phyloP scores from a whole-genome alignment of 2,888 invertebrate species.

The Agonopterix alstromeriana region DNA sequence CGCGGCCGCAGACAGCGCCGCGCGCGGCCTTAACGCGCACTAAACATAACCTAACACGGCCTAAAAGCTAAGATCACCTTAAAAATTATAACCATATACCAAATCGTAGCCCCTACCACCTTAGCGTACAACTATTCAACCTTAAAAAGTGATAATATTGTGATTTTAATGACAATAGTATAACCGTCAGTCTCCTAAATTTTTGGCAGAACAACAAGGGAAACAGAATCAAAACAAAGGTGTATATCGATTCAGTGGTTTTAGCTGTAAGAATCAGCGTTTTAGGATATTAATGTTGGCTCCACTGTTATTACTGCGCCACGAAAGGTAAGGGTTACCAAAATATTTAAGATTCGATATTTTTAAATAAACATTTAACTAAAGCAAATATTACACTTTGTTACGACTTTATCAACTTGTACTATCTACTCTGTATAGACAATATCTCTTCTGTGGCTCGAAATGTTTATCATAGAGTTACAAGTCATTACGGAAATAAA shows the following conservation, averaged over 20 bases:
- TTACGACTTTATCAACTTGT: too few species aligned
- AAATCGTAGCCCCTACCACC: neutral
- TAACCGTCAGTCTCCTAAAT: neutral
- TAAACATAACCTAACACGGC: conserved; percentile 50
- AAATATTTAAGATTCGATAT: too few species aligned
- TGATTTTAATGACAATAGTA: neutral
- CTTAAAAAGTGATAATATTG: neutral
- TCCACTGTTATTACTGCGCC: too few species aligned
- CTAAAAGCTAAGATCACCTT: conserved; percentile 1
- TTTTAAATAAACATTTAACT: too few species aligned
- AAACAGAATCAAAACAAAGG: conserved; percentile 55
- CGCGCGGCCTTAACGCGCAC: conserved; percentile 42
- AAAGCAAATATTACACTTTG: too few species aligned
- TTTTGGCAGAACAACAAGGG: conserved; percentile 28
- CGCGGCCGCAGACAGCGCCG: conserved; percentile 56
- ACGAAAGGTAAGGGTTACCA: too few species aligned
- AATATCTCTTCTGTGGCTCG: too few species aligned
- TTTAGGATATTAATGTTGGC: neutral
- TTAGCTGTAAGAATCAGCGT: conserved; percentile 26
- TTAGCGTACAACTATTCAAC: neutral
- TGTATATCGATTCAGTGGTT: conserved; percentile 57
- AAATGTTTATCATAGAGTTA: too few species aligned
- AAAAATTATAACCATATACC: neutral
- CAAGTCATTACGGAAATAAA: too few species aligned
- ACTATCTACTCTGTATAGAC: too few species aligned